Percentiles rank a stretch among this genome's conserved stretches.
Conservation (phyloP, 2,113 vertebrate genomes). For the Xenus cinereus region DNA sequence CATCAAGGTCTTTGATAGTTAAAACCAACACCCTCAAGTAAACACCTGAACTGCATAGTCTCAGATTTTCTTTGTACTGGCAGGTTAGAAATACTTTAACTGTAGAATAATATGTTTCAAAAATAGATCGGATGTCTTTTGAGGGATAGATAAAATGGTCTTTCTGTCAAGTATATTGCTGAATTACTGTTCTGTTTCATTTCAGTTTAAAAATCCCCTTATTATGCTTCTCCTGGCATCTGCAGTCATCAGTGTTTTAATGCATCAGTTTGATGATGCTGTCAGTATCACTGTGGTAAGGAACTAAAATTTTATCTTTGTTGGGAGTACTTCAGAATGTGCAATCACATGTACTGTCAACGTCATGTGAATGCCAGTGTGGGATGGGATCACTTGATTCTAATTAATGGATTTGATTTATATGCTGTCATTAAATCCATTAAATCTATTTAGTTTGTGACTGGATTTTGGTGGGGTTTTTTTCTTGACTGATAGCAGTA, state of each 20-base stretch:
- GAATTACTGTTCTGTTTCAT: slow-evolving; percentile 53
- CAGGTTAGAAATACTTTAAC: neutral
- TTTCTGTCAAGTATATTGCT: neutral
- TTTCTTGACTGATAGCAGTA: neutral
- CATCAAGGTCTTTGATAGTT: neutral
- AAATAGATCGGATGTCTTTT: neutral
- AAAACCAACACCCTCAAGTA: neutral
- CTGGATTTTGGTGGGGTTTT: neutral
- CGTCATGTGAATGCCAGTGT: neutral
- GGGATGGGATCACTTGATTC: neutral
- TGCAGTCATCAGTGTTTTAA: slow-evolving; percentile 95
- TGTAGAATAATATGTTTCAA: neutral
- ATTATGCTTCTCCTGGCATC: slow-evolving; percentile 96
- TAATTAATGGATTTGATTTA: neutral
- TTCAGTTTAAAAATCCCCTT: slow-evolving; percentile 97
- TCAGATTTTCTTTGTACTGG: neutral
- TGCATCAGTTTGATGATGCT: slow-evolving; percentile 98
- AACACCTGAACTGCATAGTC: neutral
- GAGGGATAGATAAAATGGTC: neutral
- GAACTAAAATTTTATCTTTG: neutral
- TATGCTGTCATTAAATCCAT: neutral
- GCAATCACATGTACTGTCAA: neutral
- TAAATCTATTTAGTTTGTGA: neutral
- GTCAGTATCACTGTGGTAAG: slow-evolving; percentile 99
- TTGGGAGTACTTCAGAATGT: neutral